Percentiles rank a stretch among this genome's conserved stretches.
Evolutionary conservation across 1,140 invertebrate species (phyloP).

Genomic region (Papilio helenus): DNA sequence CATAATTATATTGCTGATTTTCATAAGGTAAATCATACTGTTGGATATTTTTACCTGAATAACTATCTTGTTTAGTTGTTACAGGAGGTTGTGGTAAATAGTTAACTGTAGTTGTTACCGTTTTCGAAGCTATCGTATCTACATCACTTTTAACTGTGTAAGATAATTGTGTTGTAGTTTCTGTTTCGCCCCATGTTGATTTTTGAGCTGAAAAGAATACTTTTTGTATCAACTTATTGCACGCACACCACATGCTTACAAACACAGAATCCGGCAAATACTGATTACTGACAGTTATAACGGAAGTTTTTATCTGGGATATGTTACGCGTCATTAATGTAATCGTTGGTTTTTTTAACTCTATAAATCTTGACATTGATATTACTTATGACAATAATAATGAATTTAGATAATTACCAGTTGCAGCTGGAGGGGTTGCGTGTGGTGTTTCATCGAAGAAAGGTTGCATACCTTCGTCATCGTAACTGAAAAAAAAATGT

Average conservation of each 20-base stretch:
- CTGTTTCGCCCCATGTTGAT: constrained; percentile 72
- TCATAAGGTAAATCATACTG: constrained; percentile 84
- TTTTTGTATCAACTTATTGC: constrained; percentile 57
- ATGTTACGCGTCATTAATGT: constrained; percentile 45
- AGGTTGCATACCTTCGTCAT: constrained; percentile 78
- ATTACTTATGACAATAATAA: background rate
- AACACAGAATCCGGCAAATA: constrained; percentile 47
- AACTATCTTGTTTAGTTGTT: constrained; percentile 68
- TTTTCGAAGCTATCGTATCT: constrained; percentile 63
- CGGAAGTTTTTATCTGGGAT: constrained; percentile 69
- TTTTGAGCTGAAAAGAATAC: constrained; percentile 76
- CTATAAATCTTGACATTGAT: background rate
- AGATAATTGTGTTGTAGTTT: constrained; percentile 65
- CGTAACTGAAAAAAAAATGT: constrained; percentile 61
- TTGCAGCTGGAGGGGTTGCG: constrained; percentile 74
- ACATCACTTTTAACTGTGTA: constrained; percentile 66
- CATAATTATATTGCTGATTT: constrained; percentile 58
- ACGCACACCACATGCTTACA: constrained; percentile 56
- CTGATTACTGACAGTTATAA: constrained; percentile 45
- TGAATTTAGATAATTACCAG: constrained; percentile 54
- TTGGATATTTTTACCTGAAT: constrained; percentile 59
- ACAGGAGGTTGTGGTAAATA: constrained; percentile 66
- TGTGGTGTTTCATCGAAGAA: constrained; percentile 80
- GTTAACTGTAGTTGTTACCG: constrained; percentile 64
- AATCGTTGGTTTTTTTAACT: constrained; percentile 29